These are phyloP conservation scores for Mimachlamys varia DNA, from an alignment of 2,888 invertebrate genomes.

Conservation along the genomic window DNA sequence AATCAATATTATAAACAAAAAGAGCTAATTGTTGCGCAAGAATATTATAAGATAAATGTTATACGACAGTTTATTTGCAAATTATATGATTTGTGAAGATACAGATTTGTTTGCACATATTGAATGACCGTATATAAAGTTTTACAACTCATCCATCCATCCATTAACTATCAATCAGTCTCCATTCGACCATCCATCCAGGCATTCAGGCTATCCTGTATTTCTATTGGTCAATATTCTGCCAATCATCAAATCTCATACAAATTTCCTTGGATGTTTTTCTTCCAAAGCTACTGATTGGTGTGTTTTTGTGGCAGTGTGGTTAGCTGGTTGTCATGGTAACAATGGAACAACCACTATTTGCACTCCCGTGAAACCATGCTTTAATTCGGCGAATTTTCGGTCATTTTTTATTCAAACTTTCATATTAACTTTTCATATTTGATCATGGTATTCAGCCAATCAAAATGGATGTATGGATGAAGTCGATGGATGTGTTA, in stretches of 20 bases:
- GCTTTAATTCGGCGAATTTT: conserved; percentile 58
- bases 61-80: not conserved
- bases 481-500: conserved; percentile 52
- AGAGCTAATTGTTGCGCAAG: too few species aligned
- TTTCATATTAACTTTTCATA: conserved; percentile 49
- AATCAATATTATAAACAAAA: too few species aligned
- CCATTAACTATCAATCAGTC: conserved; percentile 48
- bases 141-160: conserved; percentile 63
- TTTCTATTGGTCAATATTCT: conserved; percentile 43
- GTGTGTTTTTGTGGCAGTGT: conserved; percentile 93
- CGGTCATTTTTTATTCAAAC: conserved; percentile 44
- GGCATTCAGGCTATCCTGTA: conserved; percentile 57
- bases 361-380: conserved; percentile 89
- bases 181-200: conserved; percentile 55
- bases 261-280: conserved; percentile 31
- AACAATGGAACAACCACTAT: conserved; percentile 91
- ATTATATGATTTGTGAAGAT: not conserved
- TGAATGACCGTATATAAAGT: not conserved
- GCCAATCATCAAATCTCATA: conserved; percentile 29
- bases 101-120: not conserved
- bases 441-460: conserved; percentile 47
- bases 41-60: too few species aligned
- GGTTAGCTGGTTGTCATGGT: conserved; percentile 99
- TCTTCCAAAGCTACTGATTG: conserved; percentile 53
- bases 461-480: conserved; percentile 68